These are phyloP conservation scores for Leptopilina boulardi DNA, from an alignment of 1,140 invertebrate species.

Conservation along the genomic window DNA sequence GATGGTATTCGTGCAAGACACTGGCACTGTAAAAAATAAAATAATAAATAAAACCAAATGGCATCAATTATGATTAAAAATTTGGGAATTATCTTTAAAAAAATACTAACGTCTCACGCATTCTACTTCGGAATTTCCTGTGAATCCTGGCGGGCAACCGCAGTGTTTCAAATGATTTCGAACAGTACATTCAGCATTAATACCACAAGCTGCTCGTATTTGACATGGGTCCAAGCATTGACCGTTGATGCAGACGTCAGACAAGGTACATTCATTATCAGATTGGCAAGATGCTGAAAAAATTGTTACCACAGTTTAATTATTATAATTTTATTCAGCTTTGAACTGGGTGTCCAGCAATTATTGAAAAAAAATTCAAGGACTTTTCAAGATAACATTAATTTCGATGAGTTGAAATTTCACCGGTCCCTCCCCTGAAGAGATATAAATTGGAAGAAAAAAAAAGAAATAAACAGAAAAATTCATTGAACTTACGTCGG, in stretches of 20 bases:
- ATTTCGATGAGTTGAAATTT: too few relatives aligned
- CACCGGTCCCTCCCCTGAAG: too few relatives aligned
- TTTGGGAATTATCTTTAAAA: conserved; percentile 22
- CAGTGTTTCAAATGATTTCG: conserved; percentile 87
- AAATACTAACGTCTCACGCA: conserved; percentile 86
- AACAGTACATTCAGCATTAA: conserved; percentile 90
- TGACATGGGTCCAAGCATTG: conserved; percentile 92
- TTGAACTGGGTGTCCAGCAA: neutral
- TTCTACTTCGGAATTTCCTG: conserved; percentile 89
- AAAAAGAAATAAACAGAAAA: too few relatives aligned
- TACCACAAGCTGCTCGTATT: conserved; percentile 86
- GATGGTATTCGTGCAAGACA: conserved; percentile 82
- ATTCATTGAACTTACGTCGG: conserved; percentile 82
- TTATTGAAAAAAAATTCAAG: too few relatives aligned
- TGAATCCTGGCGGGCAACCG: conserved; percentile 89
- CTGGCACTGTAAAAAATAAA: conserved; percentile 80
- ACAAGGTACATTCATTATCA: conserved; percentile 86
- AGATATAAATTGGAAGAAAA: too few relatives aligned
- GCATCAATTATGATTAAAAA: conserved; percentile 1
- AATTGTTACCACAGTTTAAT: conserved; percentile 28
- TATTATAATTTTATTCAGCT: conserved; percentile 20
- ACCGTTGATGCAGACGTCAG: conserved; percentile 87
- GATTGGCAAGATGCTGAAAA: conserved; percentile 85
- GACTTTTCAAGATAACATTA: too few relatives aligned
- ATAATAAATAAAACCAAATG: too few relatives aligned